A percentile compares a stretch with the other conserved stretches of the same genome.
phyloP scores from a whole-genome alignment of 1,140 invertebrate species.

The Trinorchestia longiramus region DNA sequence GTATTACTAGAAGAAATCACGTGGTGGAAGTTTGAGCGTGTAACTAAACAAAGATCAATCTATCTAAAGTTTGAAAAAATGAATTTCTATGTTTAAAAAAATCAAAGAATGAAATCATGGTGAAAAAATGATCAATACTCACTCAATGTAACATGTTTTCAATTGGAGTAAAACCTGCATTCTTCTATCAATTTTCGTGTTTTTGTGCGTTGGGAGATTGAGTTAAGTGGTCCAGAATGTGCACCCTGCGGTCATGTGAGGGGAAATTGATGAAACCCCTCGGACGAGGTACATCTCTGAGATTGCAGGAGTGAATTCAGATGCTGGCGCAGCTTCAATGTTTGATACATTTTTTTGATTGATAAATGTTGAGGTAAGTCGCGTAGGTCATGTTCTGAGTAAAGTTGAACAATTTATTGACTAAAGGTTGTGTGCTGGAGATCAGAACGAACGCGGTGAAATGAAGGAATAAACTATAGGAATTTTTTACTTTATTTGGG shows the following conservation, averaged over 20 bases:
- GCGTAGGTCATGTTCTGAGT: neutral
- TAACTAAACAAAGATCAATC: neutral
- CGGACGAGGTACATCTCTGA: neutral
- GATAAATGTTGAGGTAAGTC: neutral
- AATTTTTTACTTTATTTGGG: neutral
- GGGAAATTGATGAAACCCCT: neutral
- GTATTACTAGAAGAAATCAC: neutral
- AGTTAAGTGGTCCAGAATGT: neutral
- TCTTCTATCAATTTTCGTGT: neutral
- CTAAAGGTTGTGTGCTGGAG: too few relatives aligned
- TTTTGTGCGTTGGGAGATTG: neutral
- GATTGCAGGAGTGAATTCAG: neutral
- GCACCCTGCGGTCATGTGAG: neutral
- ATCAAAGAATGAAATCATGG: neutral
- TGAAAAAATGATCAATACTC: neutral
- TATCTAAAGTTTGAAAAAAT: neutral
- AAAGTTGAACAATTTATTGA: neutral
- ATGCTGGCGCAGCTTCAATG: neutral
- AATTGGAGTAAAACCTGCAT: neutral
- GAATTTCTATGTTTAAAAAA: neutral
- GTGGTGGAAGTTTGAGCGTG: too few relatives aligned
- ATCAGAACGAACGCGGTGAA: neutral
- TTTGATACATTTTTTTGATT: neutral
- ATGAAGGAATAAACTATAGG: neutral
- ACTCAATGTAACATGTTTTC: neutral